phyloP scores from a whole-genome alignment of 2,113 vertebrate genomes.

The Poecile atricapillus region DNA sequence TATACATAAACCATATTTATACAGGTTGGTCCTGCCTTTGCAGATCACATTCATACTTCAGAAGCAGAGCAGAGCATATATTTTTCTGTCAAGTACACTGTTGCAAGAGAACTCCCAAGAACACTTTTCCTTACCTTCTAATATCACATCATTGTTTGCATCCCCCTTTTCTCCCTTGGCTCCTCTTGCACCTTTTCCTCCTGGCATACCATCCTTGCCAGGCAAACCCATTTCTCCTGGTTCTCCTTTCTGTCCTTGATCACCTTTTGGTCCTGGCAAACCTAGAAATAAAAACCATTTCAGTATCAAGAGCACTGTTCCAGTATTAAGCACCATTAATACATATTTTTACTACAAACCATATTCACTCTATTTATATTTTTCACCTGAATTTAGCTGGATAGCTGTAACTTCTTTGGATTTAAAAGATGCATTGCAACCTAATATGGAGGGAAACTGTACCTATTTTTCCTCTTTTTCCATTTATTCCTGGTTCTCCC shows the following conservation, averaged over 20 bases:
- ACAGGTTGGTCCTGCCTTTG: background rate
- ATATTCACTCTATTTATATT: background rate
- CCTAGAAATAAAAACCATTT: slow-evolving; percentile 39
- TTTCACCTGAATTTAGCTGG: background rate
- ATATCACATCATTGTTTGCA: slow-evolving; percentile 16
- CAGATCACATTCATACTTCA: background rate
- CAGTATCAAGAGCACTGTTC: background rate
- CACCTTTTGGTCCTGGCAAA: slow-evolving; percentile 70
- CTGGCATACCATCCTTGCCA: slow-evolving; percentile 71
- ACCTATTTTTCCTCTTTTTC: slow-evolving; percentile 79
- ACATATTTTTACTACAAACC: background rate
- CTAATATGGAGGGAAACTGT: background rate
- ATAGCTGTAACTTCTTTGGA: background rate
- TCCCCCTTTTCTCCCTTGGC: slow-evolving; percentile 81
- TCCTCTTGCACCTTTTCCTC: slow-evolving; percentile 80
- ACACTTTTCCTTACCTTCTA: slow-evolving; percentile 56
- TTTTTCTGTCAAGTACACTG: background rate
- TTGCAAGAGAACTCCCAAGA: background rate
- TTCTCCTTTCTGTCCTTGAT: slow-evolving; percentile 76
- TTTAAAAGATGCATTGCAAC: background rate
- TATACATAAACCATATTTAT: background rate
- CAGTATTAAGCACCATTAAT: background rate
- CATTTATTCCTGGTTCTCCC: slow-evolving; percentile 87
- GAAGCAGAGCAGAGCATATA: background rate
- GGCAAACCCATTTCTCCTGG: slow-evolving; percentile 71